Base-by-base conservation (phyloP, 53 echinoderm and acorn worm genomes). In the Astropecten irregularis region DNA sequence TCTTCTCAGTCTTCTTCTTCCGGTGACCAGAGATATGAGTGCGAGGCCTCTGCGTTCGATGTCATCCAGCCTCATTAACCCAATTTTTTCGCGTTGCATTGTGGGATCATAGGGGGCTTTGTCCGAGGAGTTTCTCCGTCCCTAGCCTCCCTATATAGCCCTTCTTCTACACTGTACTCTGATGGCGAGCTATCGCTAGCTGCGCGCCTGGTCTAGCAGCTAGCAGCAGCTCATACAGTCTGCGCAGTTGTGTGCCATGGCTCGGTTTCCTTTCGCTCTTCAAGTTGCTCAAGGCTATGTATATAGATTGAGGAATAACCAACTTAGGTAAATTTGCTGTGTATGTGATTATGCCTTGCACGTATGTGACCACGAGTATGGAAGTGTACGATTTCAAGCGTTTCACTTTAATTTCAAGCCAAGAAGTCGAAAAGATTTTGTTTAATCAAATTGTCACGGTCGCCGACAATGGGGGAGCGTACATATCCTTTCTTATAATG, bases 61-160 rank as follows among this genome's bases (percentile, higher is more conserved):
- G 62, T 79, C 79, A 79, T 16, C 9, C 79, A 85, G 64, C 86
- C 86, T 85, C 64, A 85, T 85, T 85, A 85, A 85, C 86, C 86
- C 65, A 73, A 13, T 85, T 85, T 85, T 66, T n/a, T 39, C 76
- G 65, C 86, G 44, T 52, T 85, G 86, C 86, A 85, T 85, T 64
- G 50, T 85, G 86, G 86, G 86, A 85, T 76, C 65, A 52, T 49
- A 29, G 79, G 62, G 76, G 66, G 86, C 86, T 85, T 85, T 85
- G 86, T 85, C 86, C 86, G 63, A 66, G n/a, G 39, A 53, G 28
- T n/a, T n/a, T n/a, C n/a, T n/a, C n/a, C n/a, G n/a, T n/a, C n/a
- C n/a, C n/a, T 20, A 29, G 46, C 49, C 33, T 54, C 27, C 61
- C n/a, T n/a, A n/a, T n/a, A n/a, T n/a, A n/a, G n/a, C n/a, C n/a